These are phyloP conservation scores for Otus sunia DNA, from an alignment of 2,113 vertebrate genomes.

Conservation along the genomic window DNA sequence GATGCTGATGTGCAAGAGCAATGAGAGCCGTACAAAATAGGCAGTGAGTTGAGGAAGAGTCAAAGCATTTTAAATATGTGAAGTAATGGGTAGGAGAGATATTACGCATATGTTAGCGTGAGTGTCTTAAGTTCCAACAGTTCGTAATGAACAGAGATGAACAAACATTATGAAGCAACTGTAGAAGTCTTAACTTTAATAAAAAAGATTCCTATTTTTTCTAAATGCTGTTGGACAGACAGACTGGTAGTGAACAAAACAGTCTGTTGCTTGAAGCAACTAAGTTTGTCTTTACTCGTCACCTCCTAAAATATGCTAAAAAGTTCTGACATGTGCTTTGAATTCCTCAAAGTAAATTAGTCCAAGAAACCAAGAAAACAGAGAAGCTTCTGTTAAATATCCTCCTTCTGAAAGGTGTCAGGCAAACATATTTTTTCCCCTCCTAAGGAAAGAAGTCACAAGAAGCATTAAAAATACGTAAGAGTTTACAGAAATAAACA, in stretches of 20 bases:
- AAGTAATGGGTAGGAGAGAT: neutral
- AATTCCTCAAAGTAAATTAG: neutral
- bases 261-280: neutral
- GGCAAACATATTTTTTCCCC: neutral
- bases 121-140: neutral
- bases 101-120: rapidly evolving
- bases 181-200: neutral
- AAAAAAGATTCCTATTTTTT: neutral
- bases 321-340: neutral
- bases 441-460: neutral
- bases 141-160: neutral
- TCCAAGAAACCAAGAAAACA: neutral
- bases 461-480: neutral
- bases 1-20: neutral
- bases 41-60: neutral
- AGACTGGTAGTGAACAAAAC: neutral
- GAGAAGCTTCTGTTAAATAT: neutral
- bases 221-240: neutral
- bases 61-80: neutral
- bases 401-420: neutral
- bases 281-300: neutral
- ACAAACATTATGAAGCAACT: neutral
- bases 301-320: neutral
- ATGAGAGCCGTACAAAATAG: neutral
- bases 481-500: constrained; percentile 34